These are phyloP conservation scores for Drosophila austrosaltans DNA, from an alignment of 2,888 invertebrate species.

Conservation along the genomic window DNA sequence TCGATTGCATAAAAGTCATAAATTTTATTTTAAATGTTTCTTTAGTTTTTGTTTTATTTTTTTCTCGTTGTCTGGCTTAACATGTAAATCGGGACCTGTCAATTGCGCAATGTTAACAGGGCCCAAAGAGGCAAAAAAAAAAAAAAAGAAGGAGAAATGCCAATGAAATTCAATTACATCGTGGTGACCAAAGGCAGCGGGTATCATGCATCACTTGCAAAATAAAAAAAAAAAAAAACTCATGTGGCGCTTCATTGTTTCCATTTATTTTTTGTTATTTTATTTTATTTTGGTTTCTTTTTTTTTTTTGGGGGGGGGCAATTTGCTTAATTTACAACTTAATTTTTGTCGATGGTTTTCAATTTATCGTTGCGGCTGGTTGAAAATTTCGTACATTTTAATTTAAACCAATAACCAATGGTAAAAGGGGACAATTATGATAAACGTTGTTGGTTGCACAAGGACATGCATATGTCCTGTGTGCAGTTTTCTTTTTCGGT, in stretches of 20 bases:
- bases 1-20: conserved; percentile 12
- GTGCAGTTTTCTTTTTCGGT: background rate
- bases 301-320: conserved; percentile 29
- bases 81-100: conserved; percentile 23
- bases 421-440: conserved; percentile 34
- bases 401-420: conserved; percentile 29
- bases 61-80: conserved; percentile 11
- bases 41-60: background rate
- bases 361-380: conserved; percentile 44
- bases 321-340: conserved; percentile 74
- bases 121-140: conserved; percentile 7
- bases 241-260: conserved; percentile 15
- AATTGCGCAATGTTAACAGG: conserved; percentile 4
- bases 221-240: background rate
- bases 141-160: conserved; percentile 4
- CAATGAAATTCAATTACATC: background rate
- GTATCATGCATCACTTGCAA: conserved; percentile 2
- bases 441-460: conserved; percentile 28
- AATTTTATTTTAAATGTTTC: background rate
- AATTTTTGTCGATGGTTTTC: conserved; percentile 64
- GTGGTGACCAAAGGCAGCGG: background rate
- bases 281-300: background rate
- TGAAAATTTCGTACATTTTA: conserved; percentile 56
- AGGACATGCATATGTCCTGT: conserved; percentile 10
- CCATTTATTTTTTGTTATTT: background rate